Percentiles rank a stretch among this genome's conserved stretches.
These are phyloP conservation scores for Anomalospiza imberbis DNA, from an alignment of 2,797 vertebrate species.

Conservation along the genomic window DNA sequence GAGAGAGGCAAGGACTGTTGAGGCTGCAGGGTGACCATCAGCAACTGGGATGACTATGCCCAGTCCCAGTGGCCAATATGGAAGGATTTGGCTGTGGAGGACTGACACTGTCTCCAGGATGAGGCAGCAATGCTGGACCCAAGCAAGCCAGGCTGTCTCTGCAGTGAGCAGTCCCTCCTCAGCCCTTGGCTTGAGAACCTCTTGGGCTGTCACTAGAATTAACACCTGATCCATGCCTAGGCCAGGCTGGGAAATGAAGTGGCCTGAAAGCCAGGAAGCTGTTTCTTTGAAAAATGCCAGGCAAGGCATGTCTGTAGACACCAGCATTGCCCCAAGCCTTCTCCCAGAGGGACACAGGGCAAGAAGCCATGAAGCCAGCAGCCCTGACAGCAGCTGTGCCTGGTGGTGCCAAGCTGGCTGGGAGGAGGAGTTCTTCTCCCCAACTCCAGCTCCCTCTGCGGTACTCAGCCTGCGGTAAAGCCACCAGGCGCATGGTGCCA, in stretches of 20 bases:
- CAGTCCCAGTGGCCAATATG: background rate
- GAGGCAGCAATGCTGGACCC: background rate
- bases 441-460: rapidly evolving
- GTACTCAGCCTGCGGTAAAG: background rate
- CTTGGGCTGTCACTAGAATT: background rate
- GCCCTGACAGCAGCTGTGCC: background rate
- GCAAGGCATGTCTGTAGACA: background rate
- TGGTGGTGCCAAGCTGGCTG: background rate
- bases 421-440: background rate
- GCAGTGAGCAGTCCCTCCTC: background rate
- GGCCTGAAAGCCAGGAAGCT: background rate
- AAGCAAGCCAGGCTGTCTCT: background rate
- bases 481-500: background rate
- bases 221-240: background rate
- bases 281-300: background rate
- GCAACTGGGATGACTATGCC: background rate
- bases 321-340: background rate
- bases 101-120: background rate
- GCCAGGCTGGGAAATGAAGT: background rate
- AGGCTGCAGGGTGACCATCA: background rate
- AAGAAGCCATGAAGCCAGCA: background rate
- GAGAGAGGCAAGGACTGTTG: background rate
- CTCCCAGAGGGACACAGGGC: background rate
- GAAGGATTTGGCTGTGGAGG: background rate
- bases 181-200: background rate